These are phyloP conservation scores for Hydropsyche tenuis DNA, from an alignment of 1,140 invertebrate species.

Conservation along the genomic window DNA sequence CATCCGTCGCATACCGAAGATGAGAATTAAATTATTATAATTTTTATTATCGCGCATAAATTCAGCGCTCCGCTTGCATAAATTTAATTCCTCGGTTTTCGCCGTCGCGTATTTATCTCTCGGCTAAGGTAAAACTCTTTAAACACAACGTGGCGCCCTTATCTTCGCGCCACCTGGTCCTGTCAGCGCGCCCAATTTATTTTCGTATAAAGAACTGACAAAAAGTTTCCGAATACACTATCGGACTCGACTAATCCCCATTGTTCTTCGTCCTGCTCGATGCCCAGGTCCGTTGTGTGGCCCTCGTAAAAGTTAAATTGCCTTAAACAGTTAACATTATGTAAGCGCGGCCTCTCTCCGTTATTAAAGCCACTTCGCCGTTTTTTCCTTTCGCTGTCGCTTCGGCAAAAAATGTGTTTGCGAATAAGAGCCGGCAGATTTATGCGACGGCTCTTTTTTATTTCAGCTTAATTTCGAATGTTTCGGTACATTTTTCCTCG, in stretches of 20 bases:
- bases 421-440: neutral
- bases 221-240: slow-evolving; percentile 32
- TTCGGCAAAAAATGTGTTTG: neutral
- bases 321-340: slow-evolving; percentile 25
- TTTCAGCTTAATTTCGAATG: neutral
- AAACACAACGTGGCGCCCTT: slow-evolving; percentile 8
- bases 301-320: slow-evolving; percentile 35
- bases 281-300: no score
- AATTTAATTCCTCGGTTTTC: neutral
- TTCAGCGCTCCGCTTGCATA: neutral
- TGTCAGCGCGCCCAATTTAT: slow-evolving; percentile 19
- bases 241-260: slow-evolving; percentile 35
- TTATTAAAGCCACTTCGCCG: neutral
- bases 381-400: no score
- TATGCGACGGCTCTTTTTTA: slow-evolving; percentile 5
- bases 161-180: slow-evolving; percentile 8
- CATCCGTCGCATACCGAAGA: no score
- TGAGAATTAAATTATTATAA: slow-evolving; percentile 7
- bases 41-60: slow-evolving; percentile 5
- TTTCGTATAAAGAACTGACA: slow-evolving; percentile 27
- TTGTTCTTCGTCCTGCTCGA: slow-evolving; percentile 31
- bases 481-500: no score
- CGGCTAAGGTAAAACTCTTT: neutral
- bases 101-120: no score
- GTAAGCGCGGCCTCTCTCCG: slow-evolving; percentile 6